Base-by-base conservation (phyloP, 1,140 invertebrate species). In the Lordiphosa collinella region DNA sequence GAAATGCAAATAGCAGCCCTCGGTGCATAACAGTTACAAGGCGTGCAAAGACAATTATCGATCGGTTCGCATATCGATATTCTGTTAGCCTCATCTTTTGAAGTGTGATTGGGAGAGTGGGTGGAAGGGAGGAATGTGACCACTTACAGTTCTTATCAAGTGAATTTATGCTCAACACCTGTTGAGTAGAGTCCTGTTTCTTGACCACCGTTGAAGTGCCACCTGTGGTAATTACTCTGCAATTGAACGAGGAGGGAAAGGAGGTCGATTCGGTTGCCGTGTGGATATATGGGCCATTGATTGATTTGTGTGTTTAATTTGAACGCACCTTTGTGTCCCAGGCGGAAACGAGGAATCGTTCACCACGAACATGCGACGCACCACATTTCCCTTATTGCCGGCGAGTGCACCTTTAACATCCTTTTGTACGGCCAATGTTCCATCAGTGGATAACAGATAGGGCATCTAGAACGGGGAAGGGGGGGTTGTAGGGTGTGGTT, bases 131-230 rank as follows among this genome's bases (percentile, higher is more conserved):
- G 10, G 0, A 5, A 48, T 14, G n/a, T 41, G 36, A 60, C 29
- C 55, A 86, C 84, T 89, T 88, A 89, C 88, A 89, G 73, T 89
- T 89, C 71, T 89, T 89, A 69, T 89, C 88, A 46, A 82, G 58
- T 52, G 72, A 82, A 69, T 80, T 79, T 60, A 87, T 72, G 63
- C 84, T 89, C 48, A 89, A 63, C 37, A 89, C 85, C 63, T 89
- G 88, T 65, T 89, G 87, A 35, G 75, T 68, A 14, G 71, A 56
- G 46, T 89, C 86, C 67, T 87, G 84, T 63, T 89, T 88, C 60
- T 89, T 89, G 50, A 88, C 76, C 48, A 86, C 80, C 50, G 82
- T 66, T 56, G 87, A 79, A 25, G 71, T 55, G 48, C 68, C 64
- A 43, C 82, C 87, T 55, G 85, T 73, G 40, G 87, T 89, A 22